Base-by-base conservation (phyloP, 2,888 invertebrate species). In the Plebejus melissa region DNA sequence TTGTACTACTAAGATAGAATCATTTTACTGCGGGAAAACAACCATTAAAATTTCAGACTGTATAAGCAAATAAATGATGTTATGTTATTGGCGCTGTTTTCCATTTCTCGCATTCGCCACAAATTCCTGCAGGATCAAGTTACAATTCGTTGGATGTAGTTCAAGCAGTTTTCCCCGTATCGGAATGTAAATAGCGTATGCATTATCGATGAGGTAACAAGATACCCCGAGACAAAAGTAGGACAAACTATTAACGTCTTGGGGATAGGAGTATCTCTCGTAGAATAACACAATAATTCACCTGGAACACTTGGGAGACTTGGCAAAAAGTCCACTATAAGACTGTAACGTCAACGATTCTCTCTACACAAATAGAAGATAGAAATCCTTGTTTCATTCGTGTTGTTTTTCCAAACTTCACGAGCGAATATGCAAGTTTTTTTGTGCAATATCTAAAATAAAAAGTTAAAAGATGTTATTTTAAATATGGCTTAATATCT, bases 141-240 rank as follows among this genome's bases (percentile, higher is more conserved):
- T 36, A 71, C 71, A 72, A 50, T 50, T 54, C 54, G 72, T 72
- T 72, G 72, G 72, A 72, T 72, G 46, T 32, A 32, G 72, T 72
- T 54, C 50, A 54, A 71, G 46, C 41, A 46, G 71, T 71, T 71
- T 71, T 46, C 71, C 22, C 71, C 22, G 46, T 54, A 50, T 72
- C 72, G 54, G 72, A 72, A 72, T 54, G 50, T 54, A 72, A 50
- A 72, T 72, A 54, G 72, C 28, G 71, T 72, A 28, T 72, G 72
- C 72, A 72, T 72, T 72, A 72, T 72, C 72, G 72, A 72, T 72
- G 50, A 72, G 50, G 72, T 54, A 72, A 72, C 16, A 72, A 50
- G 72, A 72, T 72, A 72, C 32, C 36, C 72, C 72, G 54, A 50
- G 28, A 11, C 72, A 72, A 32, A 72, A 72, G 50, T 72, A 50